These are phyloP conservation scores for Luffia ferchaultella DNA, from an alignment of 2,888 invertebrate species.

Conservation along the genomic window DNA sequence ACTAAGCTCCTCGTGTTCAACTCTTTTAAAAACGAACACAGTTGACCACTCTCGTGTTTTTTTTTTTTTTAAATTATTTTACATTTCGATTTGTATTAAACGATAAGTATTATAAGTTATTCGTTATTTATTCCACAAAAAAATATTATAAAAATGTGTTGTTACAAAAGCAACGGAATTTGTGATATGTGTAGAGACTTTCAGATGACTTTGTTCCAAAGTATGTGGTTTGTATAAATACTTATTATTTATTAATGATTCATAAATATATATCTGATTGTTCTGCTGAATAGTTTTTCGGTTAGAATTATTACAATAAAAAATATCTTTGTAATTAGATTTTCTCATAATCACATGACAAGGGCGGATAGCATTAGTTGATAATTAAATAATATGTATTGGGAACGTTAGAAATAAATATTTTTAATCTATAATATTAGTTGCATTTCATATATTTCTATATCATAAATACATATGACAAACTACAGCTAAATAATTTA, in stretches of 20 bases:
- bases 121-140: not conserved
- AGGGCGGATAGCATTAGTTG: no score
- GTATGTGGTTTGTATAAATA: slow-evolving; percentile 28
- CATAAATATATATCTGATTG: slow-evolving; percentile 4
- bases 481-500: no score
- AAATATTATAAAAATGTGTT: slow-evolving; percentile 40
- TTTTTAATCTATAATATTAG: no score
- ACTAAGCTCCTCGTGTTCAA: slow-evolving; percentile 41
- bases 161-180: slow-evolving; percentile 52
- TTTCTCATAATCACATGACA: no score
- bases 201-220: slow-evolving; percentile 47
- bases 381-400: no score
- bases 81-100: no score
- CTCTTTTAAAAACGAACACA: no score
- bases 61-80: not conserved
- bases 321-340: not conserved
- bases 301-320: not conserved
- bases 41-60: not conserved
- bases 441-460: no score
- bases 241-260: slow-evolving; percentile 8
- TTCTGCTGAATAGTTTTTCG: no score
- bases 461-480: no score
- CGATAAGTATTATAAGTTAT: slow-evolving; percentile 6
- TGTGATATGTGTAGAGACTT: slow-evolving; percentile 57
- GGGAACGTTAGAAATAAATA: no score